These are phyloP conservation scores for Musca domestica DNA, from an alignment of 1,140 invertebrate species.

Conservation along the genomic window DNA sequence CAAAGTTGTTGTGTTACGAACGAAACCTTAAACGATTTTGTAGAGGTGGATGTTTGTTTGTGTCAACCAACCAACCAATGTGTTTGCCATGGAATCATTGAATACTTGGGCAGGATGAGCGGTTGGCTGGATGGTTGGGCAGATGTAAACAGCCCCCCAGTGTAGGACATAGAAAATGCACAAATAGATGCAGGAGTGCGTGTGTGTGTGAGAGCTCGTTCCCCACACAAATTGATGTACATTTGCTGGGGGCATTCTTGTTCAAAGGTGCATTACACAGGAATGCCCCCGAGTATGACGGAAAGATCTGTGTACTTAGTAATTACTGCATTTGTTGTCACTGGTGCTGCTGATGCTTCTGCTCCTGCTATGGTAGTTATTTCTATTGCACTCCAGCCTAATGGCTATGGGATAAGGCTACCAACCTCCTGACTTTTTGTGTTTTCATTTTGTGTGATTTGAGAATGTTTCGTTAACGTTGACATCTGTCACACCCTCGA, in stretches of 20 bases:
- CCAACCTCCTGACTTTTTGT: too few species aligned
- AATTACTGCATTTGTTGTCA: neutral
- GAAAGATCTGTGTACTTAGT: neutral
- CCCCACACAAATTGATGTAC: too few species aligned
- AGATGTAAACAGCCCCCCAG: too few species aligned
- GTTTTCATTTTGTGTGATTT: constrained; percentile 8
- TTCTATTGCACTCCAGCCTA: too few species aligned
- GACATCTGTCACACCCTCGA: constrained; percentile 32
- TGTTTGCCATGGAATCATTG: neutral
- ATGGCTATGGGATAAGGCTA: too few species aligned
- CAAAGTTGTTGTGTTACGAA: neutral
- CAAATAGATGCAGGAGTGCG: too few species aligned
- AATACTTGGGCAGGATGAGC: too few species aligned
- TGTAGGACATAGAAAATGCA: too few species aligned
- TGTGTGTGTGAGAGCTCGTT: too few species aligned
- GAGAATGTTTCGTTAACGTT: constrained; percentile 30
- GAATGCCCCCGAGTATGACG: neutral
- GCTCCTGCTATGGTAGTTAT: neutral
- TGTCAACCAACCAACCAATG: constrained; percentile 1
- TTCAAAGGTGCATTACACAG: neutral
- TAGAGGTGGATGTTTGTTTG: neutral
- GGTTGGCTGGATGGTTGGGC: too few species aligned
- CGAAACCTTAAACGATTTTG: constrained; percentile 11
- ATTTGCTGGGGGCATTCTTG: neutral
- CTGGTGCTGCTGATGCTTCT: neutral